A percentile compares a stretch with the other conserved stretches of the same genome.
Evolutionary conservation across 2,797 vertebrate species (phyloP).

Genomic region (Alectoris magna): DNA sequence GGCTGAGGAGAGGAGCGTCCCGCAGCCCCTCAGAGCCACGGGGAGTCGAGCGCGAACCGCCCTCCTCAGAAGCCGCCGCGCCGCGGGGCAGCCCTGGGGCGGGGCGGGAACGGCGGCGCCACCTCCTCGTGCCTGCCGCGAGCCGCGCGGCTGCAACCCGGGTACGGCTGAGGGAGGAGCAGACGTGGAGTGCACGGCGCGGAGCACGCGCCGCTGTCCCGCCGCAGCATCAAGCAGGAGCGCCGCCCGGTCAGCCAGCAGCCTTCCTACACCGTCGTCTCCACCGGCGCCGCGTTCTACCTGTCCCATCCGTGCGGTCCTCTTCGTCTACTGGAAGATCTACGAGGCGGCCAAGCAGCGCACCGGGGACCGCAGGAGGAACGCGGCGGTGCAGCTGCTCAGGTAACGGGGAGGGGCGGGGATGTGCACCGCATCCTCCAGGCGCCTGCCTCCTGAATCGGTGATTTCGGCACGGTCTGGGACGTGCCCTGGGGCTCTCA

Average conservation of each 20-base stretch:
- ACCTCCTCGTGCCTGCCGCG: not conserved
- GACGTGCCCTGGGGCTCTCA: rapidly evolving
- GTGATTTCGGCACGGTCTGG: not conserved
- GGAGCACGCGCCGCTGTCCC: no score
- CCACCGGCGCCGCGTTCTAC: conserved; percentile 95
- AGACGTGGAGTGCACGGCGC: no score
- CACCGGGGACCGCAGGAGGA: conserved; percentile 84
- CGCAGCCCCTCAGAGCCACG: no score
- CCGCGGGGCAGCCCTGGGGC: not conserved
- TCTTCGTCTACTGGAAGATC: conserved; percentile 98
- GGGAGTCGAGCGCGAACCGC: no score
- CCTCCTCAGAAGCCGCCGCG: no score
- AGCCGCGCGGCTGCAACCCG: no score
- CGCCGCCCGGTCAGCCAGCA: conserved; percentile 93
- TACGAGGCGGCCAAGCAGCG: conserved; percentile 93
- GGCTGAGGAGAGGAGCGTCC: not conserved
- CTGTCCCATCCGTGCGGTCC: conserved; percentile 92
- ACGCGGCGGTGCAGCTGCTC: conserved; percentile 79
- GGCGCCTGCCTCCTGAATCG: rapidly evolving
- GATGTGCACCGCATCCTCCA: rapidly evolving
- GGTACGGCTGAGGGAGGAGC: no score
- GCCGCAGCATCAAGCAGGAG: conserved; percentile 67
- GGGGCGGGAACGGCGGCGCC: not conserved
- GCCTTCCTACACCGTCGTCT: conserved; percentile 92
- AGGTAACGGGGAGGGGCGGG: not conserved